These are phyloP conservation scores for Drosophila albomicans DNA, from an alignment of 1,140 invertebrate genomes.

Conservation along the genomic window DNA sequence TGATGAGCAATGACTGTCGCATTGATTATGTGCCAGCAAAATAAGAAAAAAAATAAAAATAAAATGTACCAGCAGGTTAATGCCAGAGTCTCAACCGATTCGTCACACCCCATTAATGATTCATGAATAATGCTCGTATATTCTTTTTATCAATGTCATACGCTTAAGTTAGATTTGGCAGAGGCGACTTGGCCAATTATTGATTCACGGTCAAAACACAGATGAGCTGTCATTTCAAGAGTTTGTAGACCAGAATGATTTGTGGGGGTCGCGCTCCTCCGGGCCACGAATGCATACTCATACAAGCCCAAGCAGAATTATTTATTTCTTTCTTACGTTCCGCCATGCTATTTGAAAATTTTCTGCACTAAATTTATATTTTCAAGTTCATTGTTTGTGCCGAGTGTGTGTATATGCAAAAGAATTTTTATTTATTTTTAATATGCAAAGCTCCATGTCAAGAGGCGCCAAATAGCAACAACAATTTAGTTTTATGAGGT, in stretches of 20 bases:
- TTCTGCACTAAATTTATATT: conserved; percentile 53
- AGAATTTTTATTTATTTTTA: conserved; percentile 52
- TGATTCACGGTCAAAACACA: conserved; percentile 57
- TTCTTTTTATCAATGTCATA: conserved; percentile 62
- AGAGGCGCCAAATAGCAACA: conserved; percentile 2
- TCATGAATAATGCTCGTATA: conserved; percentile 42
- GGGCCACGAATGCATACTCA: neutral
- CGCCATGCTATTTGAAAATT: conserved; percentile 35
- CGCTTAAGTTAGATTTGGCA: conserved; percentile 19
- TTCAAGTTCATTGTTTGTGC: conserved; percentile 69
- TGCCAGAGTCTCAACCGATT: conserved; percentile 60
- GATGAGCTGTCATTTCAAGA: conserved; percentile 39
- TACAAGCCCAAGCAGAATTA: conserved; percentile 34
- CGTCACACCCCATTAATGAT: conserved; percentile 72
- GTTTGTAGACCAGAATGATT: conserved; percentile 34
- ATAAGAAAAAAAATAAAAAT: conserved; percentile 2
- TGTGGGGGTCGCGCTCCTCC: conserved; percentile 42
- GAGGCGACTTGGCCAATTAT: conserved; percentile 37
- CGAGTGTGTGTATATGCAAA: conserved; percentile 13
- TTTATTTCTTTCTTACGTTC: conserved; percentile 24
- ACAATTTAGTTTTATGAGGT: conserved; percentile 20
- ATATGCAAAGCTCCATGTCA: conserved; percentile 19
- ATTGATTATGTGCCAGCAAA: conserved; percentile 60
- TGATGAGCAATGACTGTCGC: conserved; percentile 57
- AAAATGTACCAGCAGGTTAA: conserved; percentile 57